These are phyloP conservation scores for Napeogenes sylphis DNA, from an alignment of 2,888 invertebrate species.

Conservation along the genomic window DNA sequence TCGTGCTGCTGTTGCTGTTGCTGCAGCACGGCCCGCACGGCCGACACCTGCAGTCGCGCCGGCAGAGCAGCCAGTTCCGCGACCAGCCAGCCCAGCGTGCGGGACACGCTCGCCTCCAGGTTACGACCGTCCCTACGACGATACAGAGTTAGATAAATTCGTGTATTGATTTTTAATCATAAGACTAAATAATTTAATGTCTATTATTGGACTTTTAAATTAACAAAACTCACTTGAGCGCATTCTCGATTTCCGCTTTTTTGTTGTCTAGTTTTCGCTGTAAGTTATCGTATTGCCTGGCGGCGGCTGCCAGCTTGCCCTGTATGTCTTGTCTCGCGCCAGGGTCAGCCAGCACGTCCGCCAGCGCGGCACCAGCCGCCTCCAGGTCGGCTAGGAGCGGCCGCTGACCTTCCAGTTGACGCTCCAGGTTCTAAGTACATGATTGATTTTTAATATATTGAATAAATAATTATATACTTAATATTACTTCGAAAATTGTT, in stretches of 20 bases:
- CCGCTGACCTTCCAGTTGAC: constrained; percentile 92
- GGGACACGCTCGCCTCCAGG: constrained; percentile 91
- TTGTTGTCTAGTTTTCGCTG: constrained; percentile 93
- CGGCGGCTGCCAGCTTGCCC: constrained; percentile 90
- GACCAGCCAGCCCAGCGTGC: constrained; percentile 93
- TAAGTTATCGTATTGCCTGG: constrained; percentile 90
- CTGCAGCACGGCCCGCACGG: constrained; percentile 87
- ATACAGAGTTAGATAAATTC: background rate
- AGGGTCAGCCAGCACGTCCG: constrained; percentile 92
- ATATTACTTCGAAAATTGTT: no score
- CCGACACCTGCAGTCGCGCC: constrained; percentile 89
- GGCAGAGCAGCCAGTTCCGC: constrained; percentile 86
- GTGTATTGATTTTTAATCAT: background rate
- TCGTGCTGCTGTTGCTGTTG: constrained; percentile 93
- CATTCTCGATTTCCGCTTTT: constrained; percentile 93
- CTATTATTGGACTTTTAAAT: no score
- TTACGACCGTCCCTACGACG: constrained; percentile 87
- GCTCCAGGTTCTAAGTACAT: constrained; percentile 81
- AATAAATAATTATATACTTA: no score
- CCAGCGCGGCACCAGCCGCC: constrained; percentile 91
- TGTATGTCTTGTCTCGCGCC: constrained; percentile 94
- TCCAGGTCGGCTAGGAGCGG: constrained; percentile 92
- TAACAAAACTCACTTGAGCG: constrained; percentile 73
- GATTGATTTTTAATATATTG: no score
- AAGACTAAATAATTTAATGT: no score